Conservation (phyloP, 2,888 invertebrate genomes). For the Synergus laeviventris region DNA sequence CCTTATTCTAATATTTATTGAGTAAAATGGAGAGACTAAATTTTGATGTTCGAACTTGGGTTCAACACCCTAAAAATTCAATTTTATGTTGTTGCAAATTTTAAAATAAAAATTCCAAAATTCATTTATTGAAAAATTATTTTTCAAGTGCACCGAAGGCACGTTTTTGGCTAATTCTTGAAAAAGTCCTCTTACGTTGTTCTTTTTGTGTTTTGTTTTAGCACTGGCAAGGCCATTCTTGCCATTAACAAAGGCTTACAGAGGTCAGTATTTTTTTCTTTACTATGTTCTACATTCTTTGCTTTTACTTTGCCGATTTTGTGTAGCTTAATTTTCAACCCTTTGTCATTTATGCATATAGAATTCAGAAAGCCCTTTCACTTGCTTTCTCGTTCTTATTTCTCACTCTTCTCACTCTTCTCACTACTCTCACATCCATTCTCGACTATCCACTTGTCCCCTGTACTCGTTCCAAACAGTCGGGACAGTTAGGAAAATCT, state of each 20-base stretch:
- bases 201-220: slow-evolving; percentile 81
- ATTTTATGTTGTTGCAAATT: not conserved
- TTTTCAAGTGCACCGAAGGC: slow-evolving; percentile 44
- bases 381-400: slow-evolving; percentile 31
- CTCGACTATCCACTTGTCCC: slow-evolving; percentile 29
- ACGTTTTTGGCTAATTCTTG: slow-evolving; percentile 62
- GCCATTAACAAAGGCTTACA: slow-evolving; percentile 92
- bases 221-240: slow-evolving; percentile 89
- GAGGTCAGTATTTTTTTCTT: slow-evolving; percentile 82
- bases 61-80: not conserved
- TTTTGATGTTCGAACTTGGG: not conserved
- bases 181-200: slow-evolving; percentile 74
- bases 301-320: slow-evolving; percentile 48
- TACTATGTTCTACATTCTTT: slow-evolving; percentile 65
- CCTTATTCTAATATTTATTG: too few species aligned
- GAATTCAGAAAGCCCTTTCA: slow-evolving; percentile 11
- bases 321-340: slow-evolving; percentile 40
- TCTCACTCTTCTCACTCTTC: slow-evolving; percentile 30
- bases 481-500: not conserved
- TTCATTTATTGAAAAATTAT: not conserved
- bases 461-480: slow-evolving; percentile 31
- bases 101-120: slow-evolving; percentile 11
- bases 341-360: slow-evolving; percentile 43
- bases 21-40: not conserved
- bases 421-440: slow-evolving; percentile 37